Evolutionary conservation across 2,113 vertebrate genomes (phyloP).

Genomic region (Embiotoca jacksoni): DNA sequence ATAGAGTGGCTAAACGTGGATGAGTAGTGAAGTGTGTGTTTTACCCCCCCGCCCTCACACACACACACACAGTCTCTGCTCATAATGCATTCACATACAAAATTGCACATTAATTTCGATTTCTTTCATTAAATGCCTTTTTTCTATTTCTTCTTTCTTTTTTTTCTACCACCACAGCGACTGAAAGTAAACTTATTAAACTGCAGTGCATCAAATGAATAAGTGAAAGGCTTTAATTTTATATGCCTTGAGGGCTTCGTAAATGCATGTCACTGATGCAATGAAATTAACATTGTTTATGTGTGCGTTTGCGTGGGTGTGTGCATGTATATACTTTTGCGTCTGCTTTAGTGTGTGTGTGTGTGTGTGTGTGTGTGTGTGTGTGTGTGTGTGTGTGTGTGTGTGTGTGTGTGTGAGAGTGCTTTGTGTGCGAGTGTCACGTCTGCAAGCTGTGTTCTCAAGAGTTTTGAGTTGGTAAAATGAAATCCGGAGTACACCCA

Average conservation of each 20-base stretch:
- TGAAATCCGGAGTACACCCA: constrained; percentile 74
- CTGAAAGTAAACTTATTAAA: constrained; percentile 77
- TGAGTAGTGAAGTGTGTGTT: neutral
- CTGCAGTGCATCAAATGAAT: constrained; percentile 79
- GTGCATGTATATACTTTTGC: neutral
- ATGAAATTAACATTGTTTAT: constrained; percentile 55
- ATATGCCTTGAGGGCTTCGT: constrained; percentile 75
- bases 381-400: neutral
- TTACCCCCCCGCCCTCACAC: too few species aligned
- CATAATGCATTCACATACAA: constrained; percentile 19
- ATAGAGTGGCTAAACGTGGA: constrained; percentile 2
- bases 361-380: constrained; percentile 1
- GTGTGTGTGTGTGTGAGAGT: neutral
- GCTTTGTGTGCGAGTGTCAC: constrained; percentile 49
- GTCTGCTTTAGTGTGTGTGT: too few species aligned
- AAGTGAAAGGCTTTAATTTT: constrained; percentile 75
- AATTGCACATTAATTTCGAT: constrained; percentile 59
- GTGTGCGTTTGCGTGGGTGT: neutral
- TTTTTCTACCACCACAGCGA: neutral
- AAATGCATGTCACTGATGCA: constrained; percentile 78
- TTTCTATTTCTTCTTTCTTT: neutral
- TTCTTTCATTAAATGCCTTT: constrained; percentile 20
- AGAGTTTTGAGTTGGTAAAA: constrained; percentile 70
- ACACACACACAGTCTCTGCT: constrained; percentile 12
- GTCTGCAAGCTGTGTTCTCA: constrained; percentile 71